Evolutionary conservation across 2,113 vertebrate species (phyloP).

Genomic region (Synodontis membranacea): DNA sequence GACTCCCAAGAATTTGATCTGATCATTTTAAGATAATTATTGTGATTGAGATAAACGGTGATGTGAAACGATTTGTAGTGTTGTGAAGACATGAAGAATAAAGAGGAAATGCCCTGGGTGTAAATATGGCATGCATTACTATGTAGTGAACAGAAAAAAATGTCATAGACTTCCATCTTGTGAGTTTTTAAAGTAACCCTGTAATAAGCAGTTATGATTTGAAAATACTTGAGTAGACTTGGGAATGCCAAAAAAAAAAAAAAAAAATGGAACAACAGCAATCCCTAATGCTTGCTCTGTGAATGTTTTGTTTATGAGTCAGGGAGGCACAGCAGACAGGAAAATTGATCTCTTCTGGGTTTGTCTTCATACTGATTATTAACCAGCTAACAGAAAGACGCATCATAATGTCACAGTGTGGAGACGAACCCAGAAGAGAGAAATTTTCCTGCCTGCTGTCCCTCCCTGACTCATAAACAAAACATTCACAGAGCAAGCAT

Average conservation of each 20-base stretch:
- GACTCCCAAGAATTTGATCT: background rate
- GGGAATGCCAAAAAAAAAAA: too few relatives aligned
- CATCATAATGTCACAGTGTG: background rate
- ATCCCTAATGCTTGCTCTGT: background rate
- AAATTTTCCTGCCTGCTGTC: background rate
- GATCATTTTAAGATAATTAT: background rate
- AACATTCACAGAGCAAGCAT: background rate
- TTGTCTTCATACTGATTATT: background rate
- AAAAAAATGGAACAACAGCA: background rate
- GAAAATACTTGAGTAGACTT: background rate
- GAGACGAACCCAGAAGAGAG: background rate
- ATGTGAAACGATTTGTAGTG: background rate
- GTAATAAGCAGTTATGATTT: background rate
- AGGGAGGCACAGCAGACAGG: background rate
- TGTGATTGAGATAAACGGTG: background rate
- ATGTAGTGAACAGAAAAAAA: background rate
- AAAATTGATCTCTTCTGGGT: background rate
- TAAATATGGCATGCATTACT: background rate
- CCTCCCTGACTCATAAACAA: background rate
- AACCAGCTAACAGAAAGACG: background rate
- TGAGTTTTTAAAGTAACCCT: background rate
- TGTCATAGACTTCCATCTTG: background rate
- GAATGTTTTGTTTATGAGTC: background rate
- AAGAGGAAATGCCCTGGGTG: background rate
- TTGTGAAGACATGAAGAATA: background rate